A percentile compares a stretch with the other conserved stretches of the same genome.
Evolutionary conservation across 2,113 vertebrate species (phyloP).

Genomic region (human (Homo sapiens)): DNA sequence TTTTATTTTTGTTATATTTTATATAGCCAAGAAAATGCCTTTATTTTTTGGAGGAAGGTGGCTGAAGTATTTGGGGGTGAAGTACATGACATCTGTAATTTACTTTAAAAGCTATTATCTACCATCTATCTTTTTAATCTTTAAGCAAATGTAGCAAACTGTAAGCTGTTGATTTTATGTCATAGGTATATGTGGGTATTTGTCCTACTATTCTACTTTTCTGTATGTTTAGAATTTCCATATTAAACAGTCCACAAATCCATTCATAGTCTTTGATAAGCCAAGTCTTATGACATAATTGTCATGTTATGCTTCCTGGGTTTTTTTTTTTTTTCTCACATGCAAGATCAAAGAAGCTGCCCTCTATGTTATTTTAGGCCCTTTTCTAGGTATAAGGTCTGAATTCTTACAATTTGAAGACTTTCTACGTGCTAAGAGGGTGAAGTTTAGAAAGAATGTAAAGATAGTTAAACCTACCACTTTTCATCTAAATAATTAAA

Average conservation of each 20-base stretch:
- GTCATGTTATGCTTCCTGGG: not conserved
- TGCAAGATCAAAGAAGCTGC: not conserved
- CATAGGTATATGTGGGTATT: not conserved
- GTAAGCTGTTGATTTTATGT: not conserved
- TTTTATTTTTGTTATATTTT: slow-evolving; percentile 16
- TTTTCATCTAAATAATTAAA: not conserved
- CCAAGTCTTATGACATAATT: not conserved
- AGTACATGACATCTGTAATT: not conserved
- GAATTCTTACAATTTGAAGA: not conserved
- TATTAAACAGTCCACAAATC: not conserved
- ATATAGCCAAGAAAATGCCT: not conserved
- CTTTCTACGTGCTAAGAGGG: not conserved
- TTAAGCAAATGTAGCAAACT: not conserved
- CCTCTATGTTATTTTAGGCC: not conserved
- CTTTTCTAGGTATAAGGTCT: not conserved
- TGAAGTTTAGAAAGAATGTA: not conserved
- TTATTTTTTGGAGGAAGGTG: not conserved
- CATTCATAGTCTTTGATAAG: slow-evolving; percentile 37
- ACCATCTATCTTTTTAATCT: not conserved
- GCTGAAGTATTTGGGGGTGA: not conserved
- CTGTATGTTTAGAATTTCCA: not conserved
- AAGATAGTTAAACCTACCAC: not conserved
- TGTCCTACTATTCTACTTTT: not conserved
- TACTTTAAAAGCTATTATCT: not conserved
- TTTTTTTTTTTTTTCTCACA: not conserved